These are phyloP conservation scores for Zapus hudsonius DNA, from an alignment of 2,113 vertebrate genomes.

Conservation along the genomic window DNA sequence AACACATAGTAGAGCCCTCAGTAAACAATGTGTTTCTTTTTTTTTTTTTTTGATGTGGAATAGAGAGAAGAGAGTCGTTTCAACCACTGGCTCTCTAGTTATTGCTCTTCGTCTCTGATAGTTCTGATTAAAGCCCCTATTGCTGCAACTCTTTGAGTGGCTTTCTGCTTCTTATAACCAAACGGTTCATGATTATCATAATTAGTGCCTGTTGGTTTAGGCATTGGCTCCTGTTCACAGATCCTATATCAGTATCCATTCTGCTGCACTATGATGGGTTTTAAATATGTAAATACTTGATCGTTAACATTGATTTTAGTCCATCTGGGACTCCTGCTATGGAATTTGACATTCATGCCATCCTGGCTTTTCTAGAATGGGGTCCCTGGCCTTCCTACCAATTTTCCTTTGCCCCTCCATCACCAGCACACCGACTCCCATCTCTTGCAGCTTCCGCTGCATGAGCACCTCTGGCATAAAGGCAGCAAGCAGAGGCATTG, in stretches of 20 bases:
- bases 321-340: background rate
- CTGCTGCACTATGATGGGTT: background rate
- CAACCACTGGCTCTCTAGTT: background rate
- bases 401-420: background rate
- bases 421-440: background rate
- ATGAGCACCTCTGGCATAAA: background rate
- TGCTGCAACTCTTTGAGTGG: background rate
- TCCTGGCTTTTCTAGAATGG: background rate
- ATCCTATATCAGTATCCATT: background rate
- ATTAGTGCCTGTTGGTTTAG: background rate
- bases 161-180: background rate
- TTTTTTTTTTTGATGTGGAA: background rate
- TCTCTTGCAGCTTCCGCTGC: conserved; percentile 32
- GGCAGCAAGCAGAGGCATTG: conserved; percentile 31
- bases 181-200: background rate
- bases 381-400: background rate
- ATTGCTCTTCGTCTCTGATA: background rate
- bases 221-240: background rate
- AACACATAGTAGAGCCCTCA: background rate
- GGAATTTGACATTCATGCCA: background rate
- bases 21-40: background rate
- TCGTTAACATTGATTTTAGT: background rate
- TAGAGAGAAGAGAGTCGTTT: background rate
- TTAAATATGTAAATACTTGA: background rate
- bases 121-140: background rate